Evolutionary conservation across 2,888 invertebrate genomes (phyloP).

Genomic region (Margaritifera margaritifera): DNA sequence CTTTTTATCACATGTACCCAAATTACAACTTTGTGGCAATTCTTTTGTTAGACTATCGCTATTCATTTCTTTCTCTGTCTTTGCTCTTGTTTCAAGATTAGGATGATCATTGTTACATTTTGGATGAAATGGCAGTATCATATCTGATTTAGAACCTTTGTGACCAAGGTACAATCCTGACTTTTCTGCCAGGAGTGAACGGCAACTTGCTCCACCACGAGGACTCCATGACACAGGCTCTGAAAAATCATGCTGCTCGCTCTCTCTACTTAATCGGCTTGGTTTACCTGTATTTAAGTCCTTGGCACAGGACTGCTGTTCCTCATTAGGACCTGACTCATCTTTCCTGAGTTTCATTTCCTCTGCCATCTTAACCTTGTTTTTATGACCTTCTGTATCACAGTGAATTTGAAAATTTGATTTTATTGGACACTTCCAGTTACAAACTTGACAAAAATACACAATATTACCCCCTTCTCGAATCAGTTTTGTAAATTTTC

Average conservation of each 20-base stretch:
- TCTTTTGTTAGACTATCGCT: not conserved
- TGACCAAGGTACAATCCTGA: constrained; percentile 9
- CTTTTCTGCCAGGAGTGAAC: constrained; percentile 9
- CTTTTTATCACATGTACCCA: constrained; percentile 1
- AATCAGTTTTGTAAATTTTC: constrained; percentile 58
- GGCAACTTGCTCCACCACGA: constrained; percentile 3
- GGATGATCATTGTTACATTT: not conserved
- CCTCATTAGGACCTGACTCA: not conserved
- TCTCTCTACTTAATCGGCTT: not conserved
- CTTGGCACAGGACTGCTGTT: constrained; percentile 2
- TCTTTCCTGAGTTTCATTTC: constrained; percentile 12
- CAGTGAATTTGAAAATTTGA: constrained; percentile 56
- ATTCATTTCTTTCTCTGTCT: not conserved
- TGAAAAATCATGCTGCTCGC: not conserved
- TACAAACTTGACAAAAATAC: constrained; percentile 63
- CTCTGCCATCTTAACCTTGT: constrained; percentile 42
- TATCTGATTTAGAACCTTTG: not conserved
- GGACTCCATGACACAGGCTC: constrained; percentile 13
- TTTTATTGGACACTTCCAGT: constrained; percentile 59
- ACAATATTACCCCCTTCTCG: constrained; percentile 62
- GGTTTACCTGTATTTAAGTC: constrained; percentile 1
- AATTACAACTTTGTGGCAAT: constrained; percentile 4
- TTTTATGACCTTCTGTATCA: constrained; percentile 42
- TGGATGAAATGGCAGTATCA: not conserved
- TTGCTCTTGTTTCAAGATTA: not conserved